A percentile compares a stretch with the other conserved stretches of the same genome.
phyloP scores from a whole-genome alignment of 2,797 vertebrate genomes.

The Myotis myotis region DNA sequence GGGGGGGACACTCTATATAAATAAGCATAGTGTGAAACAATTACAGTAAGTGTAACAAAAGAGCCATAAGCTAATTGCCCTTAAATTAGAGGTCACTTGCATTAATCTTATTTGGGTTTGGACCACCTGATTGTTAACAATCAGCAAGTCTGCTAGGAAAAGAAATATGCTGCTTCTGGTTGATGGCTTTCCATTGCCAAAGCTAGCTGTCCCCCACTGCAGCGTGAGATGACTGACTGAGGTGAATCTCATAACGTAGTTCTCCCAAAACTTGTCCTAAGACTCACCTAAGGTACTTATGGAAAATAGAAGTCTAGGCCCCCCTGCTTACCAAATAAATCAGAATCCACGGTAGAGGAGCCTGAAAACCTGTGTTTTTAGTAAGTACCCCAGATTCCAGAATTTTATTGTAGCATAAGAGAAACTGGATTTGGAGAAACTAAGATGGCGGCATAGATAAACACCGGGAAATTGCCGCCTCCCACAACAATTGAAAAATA shows the following conservation, averaged over 20 bases:
- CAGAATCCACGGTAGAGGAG: neutral
- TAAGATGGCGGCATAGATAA: too few relatives aligned
- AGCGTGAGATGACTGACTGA: accelerated
- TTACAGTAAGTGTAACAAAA: neutral
- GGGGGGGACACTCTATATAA: neutral
- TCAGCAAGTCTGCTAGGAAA: neutral
- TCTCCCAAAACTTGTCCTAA: neutral
- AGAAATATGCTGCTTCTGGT: neutral
- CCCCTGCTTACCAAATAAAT: neutral
- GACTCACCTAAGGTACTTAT: neutral
- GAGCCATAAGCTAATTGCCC: neutral
- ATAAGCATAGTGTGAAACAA: neutral
- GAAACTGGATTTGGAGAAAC: neutral
- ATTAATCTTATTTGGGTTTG: neutral
- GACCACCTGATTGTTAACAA: neutral
- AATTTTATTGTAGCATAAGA: neutral
- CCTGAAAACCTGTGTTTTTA: neutral
- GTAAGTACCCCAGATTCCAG: neutral
- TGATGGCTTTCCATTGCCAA: neutral
- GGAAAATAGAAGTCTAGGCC: neutral
- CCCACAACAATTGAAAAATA: too few relatives aligned
- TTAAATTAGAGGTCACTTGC: neutral
- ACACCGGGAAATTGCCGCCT: too few relatives aligned
- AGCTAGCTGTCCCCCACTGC: neutral
- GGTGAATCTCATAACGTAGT: neutral